Percentiles rank a stretch among this genome's conserved stretches.
Conservation (phyloP, 2,797 vertebrate species). For the Semotilus atromaculatus region DNA sequence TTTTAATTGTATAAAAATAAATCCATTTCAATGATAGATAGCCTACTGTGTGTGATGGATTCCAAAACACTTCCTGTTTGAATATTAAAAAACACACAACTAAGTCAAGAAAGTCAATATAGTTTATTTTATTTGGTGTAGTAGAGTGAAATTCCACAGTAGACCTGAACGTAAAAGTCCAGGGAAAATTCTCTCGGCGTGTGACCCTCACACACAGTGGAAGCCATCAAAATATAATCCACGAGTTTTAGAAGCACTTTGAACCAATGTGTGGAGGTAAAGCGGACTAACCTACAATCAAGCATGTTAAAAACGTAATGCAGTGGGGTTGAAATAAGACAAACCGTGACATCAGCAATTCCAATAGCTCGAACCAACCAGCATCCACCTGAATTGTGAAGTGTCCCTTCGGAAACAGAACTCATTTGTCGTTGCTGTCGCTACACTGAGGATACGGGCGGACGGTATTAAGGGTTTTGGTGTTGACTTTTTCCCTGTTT, state of each 20-base stretch:
- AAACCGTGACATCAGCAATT: slow-evolving; percentile 42
- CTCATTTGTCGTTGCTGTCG: slow-evolving; percentile 40
- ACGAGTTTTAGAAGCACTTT: slow-evolving; percentile 64
- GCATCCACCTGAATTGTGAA: slow-evolving; percentile 48
- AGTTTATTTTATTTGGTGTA: slow-evolving; percentile 75
- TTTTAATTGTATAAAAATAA: neutral
- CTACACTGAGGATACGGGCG: slow-evolving; percentile 54
- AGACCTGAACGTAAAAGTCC: slow-evolving; percentile 58
- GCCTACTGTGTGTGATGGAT: neutral
- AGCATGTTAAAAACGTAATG: slow-evolving; percentile 54
- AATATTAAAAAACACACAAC: slow-evolving; percentile 38
- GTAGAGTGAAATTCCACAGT: slow-evolving; percentile 68
- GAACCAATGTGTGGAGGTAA: slow-evolving; percentile 63
- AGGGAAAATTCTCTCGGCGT: slow-evolving; percentile 57
- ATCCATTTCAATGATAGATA: neutral
- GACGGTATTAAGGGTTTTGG: slow-evolving; percentile 74
- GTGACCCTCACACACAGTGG: slow-evolving; percentile 54
- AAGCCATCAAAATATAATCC: slow-evolving; percentile 58
- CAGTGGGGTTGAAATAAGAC: slow-evolving; percentile 45
- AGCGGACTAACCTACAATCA: slow-evolving; percentile 65
- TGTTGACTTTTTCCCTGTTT: slow-evolving; percentile 75
- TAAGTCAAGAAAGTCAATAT: slow-evolving; percentile 47
- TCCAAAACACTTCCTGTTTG: neutral
- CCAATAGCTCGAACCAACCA: slow-evolving; percentile 22
- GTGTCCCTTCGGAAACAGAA: slow-evolving; percentile 21